These are phyloP conservation scores for Pterobdella sp. DNA, from an alignment of 2,888 invertebrate species.

Conservation along the genomic window DNA sequence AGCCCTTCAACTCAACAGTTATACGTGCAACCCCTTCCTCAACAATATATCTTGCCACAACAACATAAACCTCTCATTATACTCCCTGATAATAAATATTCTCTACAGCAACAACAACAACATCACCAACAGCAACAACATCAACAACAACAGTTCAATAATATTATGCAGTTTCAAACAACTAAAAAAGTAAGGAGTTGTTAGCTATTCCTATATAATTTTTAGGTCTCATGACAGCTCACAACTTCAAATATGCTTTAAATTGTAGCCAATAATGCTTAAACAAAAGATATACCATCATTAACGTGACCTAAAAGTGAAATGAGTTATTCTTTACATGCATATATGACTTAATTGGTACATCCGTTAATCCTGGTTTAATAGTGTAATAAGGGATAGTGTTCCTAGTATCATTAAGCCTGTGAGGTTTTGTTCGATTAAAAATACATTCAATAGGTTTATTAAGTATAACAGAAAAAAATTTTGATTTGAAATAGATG, in stretches of 20 bases:
- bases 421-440: too few relatives aligned
- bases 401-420: too few relatives aligned
- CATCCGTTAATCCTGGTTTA: too few relatives aligned
- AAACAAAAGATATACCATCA: too few relatives aligned
- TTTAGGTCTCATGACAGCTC: background rate
- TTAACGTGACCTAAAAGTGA: too few relatives aligned
- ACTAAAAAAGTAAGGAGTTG: background rate
- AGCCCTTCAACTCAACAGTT: background rate
- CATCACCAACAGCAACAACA: slow-evolving; percentile 14
- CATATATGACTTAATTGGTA: too few relatives aligned
- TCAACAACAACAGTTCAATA: background rate
- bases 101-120: slow-evolving; percentile 7
- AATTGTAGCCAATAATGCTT: background rate
- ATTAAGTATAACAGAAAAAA: too few relatives aligned
- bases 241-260: background rate
- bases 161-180: background rate
- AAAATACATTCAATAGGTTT: too few relatives aligned
- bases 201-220: background rate
- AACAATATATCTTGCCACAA: background rate
- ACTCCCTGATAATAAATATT: background rate
- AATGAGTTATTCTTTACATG: too few relatives aligned
- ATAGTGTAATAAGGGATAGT: too few relatives aligned
- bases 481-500: too few relatives aligned
- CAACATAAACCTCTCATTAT: background rate
- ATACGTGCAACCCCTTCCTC: background rate